Evolutionary conservation across 2,113 vertebrate genomes (phyloP).

Genomic region (Pseudorhombus dupliciocellatus): DNA sequence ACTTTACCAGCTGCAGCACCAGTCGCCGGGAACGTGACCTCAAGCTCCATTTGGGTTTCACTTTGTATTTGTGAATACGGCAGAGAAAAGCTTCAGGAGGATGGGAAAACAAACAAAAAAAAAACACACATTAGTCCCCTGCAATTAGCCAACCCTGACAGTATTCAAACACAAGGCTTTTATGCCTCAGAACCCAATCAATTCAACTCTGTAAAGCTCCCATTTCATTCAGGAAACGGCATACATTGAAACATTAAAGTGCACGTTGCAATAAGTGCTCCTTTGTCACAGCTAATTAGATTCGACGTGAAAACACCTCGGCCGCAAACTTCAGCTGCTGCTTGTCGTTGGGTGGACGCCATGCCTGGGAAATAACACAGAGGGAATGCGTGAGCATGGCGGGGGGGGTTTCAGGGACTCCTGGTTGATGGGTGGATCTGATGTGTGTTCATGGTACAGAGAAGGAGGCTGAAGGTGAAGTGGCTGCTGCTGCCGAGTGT

Average conservation of each 20-base stretch:
- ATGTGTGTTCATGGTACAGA: not conserved
- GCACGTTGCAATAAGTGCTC: constrained; percentile 42
- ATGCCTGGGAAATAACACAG: not conserved
- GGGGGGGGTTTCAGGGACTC: not conserved
- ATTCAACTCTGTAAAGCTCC: constrained; percentile 34
- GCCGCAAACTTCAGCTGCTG: constrained; percentile 26
- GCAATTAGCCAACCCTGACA: constrained; percentile 46
- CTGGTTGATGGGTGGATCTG: not conserved
- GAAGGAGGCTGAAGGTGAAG: not conserved
- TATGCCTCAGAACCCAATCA: constrained; percentile 30
- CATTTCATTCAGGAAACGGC: constrained; percentile 32
- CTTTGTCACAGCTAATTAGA: constrained; percentile 40
- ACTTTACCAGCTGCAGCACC: constrained; percentile 19
- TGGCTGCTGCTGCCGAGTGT: no score
- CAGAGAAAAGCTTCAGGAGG: constrained; percentile 11
- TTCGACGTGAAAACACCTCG: constrained; percentile 17
- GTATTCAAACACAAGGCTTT: constrained; percentile 32
- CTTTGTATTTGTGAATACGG: constrained; percentile 1
- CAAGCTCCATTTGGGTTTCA: constrained; percentile 23
- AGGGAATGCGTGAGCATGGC: not conserved
- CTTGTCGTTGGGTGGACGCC: constrained; percentile 11
- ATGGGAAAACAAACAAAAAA: constrained; percentile 41
- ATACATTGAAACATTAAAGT: constrained; percentile 38
- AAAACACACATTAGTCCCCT: constrained; percentile 47
- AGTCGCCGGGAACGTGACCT: constrained; percentile 5